phyloP scores from a whole-genome alignment of 2,888 invertebrate species.

The Idaea biselata region DNA sequence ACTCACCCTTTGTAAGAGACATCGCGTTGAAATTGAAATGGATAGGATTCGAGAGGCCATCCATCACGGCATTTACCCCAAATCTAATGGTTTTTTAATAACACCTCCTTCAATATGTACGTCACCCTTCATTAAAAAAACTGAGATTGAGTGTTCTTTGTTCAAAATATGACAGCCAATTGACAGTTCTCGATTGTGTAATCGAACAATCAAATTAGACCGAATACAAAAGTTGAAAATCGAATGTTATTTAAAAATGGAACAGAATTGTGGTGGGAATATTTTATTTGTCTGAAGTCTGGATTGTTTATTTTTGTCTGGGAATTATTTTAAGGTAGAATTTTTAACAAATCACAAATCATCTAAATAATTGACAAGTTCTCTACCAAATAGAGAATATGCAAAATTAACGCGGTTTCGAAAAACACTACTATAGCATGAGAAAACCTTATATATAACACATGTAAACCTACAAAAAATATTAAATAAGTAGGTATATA shows the following conservation, averaged over 20 bases:
- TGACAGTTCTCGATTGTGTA: conserved; percentile 62
- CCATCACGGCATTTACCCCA: conserved; percentile 70
- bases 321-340: neutral
- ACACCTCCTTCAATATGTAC: conserved; percentile 56
- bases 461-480: too few relatives aligned
- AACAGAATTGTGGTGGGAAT: conserved; percentile 22
- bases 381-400: too few relatives aligned
- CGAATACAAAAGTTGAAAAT: conserved; percentile 43
- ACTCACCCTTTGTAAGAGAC: conserved; percentile 68
- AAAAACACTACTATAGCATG: too few relatives aligned
- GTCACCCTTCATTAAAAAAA: conserved; percentile 60
- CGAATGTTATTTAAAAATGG: conserved; percentile 29
- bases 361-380: too few relatives aligned
- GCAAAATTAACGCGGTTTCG: too few relatives aligned
- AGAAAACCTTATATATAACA: too few relatives aligned
- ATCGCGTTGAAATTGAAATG: conserved; percentile 73
- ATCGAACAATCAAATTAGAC: conserved; percentile 55
- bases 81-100: conserved; percentile 79
- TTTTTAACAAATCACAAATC: too few relatives aligned
- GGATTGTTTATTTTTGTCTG: conserved; percentile 19
- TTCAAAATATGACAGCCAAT: conserved; percentile 70
- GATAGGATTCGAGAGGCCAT: conserved; percentile 75
- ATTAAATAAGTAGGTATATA: too few relatives aligned
- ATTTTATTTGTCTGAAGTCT: conserved; percentile 29
- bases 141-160: conserved; percentile 65